Conservation (phyloP, 1,140 invertebrate genomes). For the Drosophila takahashii region DNA sequence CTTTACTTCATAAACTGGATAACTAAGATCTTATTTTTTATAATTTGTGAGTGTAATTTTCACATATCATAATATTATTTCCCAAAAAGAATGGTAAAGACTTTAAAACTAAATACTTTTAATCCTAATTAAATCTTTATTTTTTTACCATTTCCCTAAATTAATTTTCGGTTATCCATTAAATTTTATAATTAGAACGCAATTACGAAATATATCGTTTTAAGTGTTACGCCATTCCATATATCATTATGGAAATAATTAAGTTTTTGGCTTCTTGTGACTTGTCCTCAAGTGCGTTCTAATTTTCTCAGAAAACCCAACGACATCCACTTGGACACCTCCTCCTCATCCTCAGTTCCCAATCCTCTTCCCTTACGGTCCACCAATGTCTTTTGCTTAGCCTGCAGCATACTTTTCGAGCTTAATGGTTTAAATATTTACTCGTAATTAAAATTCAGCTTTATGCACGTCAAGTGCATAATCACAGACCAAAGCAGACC, state of each 20-base stretch:
- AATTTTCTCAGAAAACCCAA: conserved; percentile 10
- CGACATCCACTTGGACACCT: conserved; percentile 23
- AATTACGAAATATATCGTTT: too few relatives aligned
- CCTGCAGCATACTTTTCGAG: conserved; percentile 47
- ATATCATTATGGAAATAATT: conserved; percentile 5
- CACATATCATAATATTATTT: too few relatives aligned
- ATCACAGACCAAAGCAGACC: conserved; percentile 58
- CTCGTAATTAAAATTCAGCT: conserved; percentile 82
- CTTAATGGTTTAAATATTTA: conserved; percentile 81
- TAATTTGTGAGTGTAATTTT: too few relatives aligned
- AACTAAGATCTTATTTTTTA: too few relatives aligned
- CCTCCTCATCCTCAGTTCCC: neutral
- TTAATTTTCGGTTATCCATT: too few relatives aligned
- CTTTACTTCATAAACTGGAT: too few relatives aligned
- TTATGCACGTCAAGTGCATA: conserved; percentile 82
- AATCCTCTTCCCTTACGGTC: neutral
- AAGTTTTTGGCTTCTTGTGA: neutral
- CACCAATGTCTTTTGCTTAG: conserved; percentile 27
- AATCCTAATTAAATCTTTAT: too few relatives aligned
- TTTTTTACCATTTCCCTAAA: too few relatives aligned
- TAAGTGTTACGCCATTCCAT: neutral
- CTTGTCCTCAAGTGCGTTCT: conserved; percentile 19
- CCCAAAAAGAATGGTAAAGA: too few relatives aligned
- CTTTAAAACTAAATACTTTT: too few relatives aligned
- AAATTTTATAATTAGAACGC: too few relatives aligned